Conservation (phyloP, 2,797 vertebrate genomes). For the Kryptolebias ocellatus region DNA sequence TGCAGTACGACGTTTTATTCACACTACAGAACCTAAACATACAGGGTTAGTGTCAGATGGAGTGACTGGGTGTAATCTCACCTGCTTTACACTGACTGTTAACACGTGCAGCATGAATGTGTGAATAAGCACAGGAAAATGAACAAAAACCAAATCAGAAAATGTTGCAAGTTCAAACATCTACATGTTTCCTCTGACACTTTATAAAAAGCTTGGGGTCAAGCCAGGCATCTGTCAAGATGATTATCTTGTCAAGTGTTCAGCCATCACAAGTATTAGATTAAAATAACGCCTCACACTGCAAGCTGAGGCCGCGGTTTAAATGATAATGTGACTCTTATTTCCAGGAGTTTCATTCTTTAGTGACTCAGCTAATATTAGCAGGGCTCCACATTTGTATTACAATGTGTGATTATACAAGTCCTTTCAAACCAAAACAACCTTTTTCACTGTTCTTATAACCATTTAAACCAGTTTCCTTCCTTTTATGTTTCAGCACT, state of each 20-base stretch:
- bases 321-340: neutral
- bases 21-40: too few species aligned
- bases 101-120: neutral
- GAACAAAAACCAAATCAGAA: neutral
- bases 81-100: neutral
- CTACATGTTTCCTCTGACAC: too few species aligned
- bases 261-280: neutral
- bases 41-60: too few species aligned
- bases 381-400: conserved; percentile 1
- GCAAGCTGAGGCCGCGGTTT: neutral
- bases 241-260: neutral
- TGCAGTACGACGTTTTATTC: too few species aligned
- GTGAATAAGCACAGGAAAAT: neutral
- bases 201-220: neutral
- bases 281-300: neutral
- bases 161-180: neutral
- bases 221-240: neutral
- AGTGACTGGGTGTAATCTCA: neutral
- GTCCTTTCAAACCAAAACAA: neutral
- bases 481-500: neutral
- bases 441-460: neutral
- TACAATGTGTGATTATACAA: neutral
- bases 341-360: conserved; percentile 4
- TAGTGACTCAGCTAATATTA: neutral
- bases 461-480: neutral